Evolutionary conservation across 1,140 invertebrate genomes (phyloP).

Genomic region (Apis laboriosa): DNA sequence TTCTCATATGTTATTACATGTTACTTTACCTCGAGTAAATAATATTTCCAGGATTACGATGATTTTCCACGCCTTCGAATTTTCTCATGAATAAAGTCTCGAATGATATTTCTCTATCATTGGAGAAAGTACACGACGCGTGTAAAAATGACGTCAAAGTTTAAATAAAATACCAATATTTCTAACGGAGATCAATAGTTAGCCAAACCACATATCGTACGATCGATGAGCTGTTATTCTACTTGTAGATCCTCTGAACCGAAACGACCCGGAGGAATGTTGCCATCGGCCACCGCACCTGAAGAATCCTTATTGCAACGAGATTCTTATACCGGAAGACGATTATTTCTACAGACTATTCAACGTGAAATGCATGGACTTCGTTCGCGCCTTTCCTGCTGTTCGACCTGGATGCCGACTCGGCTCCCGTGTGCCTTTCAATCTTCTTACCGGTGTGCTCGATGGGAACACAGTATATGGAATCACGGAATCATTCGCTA

Average conservation of each 20-base stretch:
- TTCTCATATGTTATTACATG: not conserved
- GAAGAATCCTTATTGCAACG: conserved; percentile 95
- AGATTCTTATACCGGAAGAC: conserved; percentile 93
- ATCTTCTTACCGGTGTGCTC: conserved; percentile 90
- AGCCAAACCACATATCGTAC: not conserved
- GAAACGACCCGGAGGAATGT: conserved; percentile 94
- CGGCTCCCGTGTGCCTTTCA: conserved; percentile 90
- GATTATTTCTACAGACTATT: conserved; percentile 95
- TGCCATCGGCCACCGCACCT: conserved; percentile 88
- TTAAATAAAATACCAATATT: not conserved
- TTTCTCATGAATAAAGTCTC: not conserved
- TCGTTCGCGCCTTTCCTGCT: conserved; percentile 92
- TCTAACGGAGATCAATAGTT: too few relatives aligned
- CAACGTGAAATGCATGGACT: conserved; percentile 92
- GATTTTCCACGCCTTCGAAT: not conserved
- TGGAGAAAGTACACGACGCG: not conserved
- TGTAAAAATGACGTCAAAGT: not conserved
- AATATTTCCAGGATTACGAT: not conserved
- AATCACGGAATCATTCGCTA: conserved; percentile 88
- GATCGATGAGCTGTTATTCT: conserved; percentile 43
- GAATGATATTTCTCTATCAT: not conserved
- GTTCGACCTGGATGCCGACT: conserved; percentile 91
- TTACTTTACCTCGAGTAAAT: not conserved
- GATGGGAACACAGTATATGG: conserved; percentile 94
- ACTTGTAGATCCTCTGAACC: conserved; percentile 87